Percentiles rank a stretch among this genome's conserved stretches.
These are phyloP conservation scores for Numenius arquata DNA, from an alignment of 2,113 vertebrate genomes.

Conservation along the genomic window DNA sequence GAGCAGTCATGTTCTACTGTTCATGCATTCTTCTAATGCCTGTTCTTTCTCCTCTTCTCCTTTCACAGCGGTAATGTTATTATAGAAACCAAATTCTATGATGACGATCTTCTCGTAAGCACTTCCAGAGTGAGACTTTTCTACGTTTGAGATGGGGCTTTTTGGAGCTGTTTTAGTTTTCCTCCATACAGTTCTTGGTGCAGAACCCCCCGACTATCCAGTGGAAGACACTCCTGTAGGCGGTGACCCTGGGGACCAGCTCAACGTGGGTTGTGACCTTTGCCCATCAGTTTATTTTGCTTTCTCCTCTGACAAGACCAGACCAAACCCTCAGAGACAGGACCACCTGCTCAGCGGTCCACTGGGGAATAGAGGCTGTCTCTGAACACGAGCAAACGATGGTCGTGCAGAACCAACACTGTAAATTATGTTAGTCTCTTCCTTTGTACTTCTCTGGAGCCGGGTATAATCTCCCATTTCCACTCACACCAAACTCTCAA, in stretches of 20 bases:
- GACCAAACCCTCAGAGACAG: constrained; percentile 35
- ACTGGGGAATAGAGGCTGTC: constrained; percentile 1
- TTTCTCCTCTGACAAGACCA: constrained; percentile 55
- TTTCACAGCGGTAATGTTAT: constrained; percentile 92
- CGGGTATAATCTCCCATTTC: background rate
- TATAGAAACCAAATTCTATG: constrained; percentile 99
- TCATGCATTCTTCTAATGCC: background rate
- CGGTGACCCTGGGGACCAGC: constrained; percentile 66
- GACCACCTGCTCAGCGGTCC: constrained; percentile 1
- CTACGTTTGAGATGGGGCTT: constrained; percentile 88
- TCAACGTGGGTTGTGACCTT: constrained; percentile 59
- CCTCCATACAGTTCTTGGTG: constrained; percentile 64
- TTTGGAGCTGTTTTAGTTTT: constrained; percentile 67
- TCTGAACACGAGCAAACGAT: background rate
- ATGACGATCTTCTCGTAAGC: constrained; percentile 97
- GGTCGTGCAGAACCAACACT: constrained; percentile 25
- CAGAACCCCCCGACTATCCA: constrained; percentile 59
- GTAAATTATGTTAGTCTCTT: constrained; percentile 47
- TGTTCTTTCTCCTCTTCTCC: constrained; percentile 30
- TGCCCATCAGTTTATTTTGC: constrained; percentile 48
- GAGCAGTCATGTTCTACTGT: background rate
- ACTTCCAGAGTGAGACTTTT: constrained; percentile 98
- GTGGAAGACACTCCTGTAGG: constrained; percentile 65
- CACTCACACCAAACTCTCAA: background rate
- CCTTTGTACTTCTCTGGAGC: constrained; percentile 54